A percentile compares a stretch with the other conserved stretches of the same genome.
Evolutionary conservation across 64 coral and sea anemone species (phyloP).

Genomic region (Porites lutea): DNA sequence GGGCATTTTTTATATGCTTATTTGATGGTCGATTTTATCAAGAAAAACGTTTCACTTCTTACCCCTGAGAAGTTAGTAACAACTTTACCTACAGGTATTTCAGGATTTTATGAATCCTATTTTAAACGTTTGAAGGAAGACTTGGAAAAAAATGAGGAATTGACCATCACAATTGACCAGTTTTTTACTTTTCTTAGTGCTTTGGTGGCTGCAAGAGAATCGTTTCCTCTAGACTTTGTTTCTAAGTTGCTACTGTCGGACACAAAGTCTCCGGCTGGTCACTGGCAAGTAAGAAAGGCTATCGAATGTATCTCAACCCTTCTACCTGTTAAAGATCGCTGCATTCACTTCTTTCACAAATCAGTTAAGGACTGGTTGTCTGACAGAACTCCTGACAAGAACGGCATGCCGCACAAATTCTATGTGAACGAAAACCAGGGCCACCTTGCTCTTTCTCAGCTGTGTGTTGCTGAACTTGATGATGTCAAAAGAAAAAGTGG

Average conservation of each 20-base stretch:
- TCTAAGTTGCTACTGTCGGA: not conserved
- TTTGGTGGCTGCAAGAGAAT: not conserved
- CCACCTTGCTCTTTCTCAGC: no score
- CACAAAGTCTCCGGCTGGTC: no score
- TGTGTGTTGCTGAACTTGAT: no score
- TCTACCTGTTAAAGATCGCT: constrained; percentile 10
- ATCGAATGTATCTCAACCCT: not conserved
- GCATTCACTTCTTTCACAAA: not conserved
- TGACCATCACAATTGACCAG: not conserved
- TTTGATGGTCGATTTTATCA: no score
- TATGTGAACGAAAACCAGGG: no score
- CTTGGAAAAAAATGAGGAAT: not conserved
- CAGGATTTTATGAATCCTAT: constrained; percentile 57
- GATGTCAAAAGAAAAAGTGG: no score
- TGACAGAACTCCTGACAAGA: no score
- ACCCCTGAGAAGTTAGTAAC: not conserved
- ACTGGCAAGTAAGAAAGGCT: not conserved
- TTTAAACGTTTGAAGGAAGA: constrained; percentile 11
- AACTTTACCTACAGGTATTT: not conserved
- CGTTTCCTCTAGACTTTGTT: constrained; percentile 29
- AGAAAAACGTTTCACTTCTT: not conserved
- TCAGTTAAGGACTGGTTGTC: no score
- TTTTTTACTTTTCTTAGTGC: constrained; percentile 44
- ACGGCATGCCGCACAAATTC: no score
- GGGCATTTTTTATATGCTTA: no score